These are phyloP conservation scores for Scrobipalpa atriplicella DNA, from an alignment of 2,888 invertebrate genomes.

Conservation along the genomic window DNA sequence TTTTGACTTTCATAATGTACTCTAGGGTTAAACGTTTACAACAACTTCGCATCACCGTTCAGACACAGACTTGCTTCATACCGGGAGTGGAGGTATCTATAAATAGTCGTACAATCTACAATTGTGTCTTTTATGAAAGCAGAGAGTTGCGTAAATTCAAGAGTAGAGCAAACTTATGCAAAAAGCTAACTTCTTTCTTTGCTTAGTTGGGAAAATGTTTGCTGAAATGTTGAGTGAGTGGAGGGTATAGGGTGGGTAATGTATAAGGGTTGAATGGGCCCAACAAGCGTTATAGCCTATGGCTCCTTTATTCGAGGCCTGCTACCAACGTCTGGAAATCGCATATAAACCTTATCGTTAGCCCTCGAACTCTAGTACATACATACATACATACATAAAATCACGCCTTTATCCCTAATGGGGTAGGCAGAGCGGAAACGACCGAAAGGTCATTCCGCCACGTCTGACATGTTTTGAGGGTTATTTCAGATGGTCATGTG, in stretches of 20 bases:
- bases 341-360: constrained; percentile 40
- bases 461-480: too few relatives aligned
- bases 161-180: constrained; percentile 17
- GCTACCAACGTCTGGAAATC: constrained; percentile 39
- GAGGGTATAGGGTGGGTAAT: constrained; percentile 19
- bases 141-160: not conserved
- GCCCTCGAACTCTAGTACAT: constrained; percentile 39
- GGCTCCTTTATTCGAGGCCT: constrained; percentile 41
- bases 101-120: not conserved
- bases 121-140: too few relatives aligned
- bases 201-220: constrained; percentile 20
- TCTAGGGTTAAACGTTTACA: not conserved
- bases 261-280: constrained; percentile 36
- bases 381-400: too few relatives aligned
- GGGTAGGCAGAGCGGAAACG: too few relatives aligned
- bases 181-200: constrained; percentile 23
- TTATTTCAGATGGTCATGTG: too few relatives aligned
- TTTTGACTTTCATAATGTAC: constrained; percentile 39
- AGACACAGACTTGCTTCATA: not conserved
- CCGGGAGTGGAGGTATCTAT: not conserved
- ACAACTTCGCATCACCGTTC: not conserved
- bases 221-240: constrained; percentile 15
- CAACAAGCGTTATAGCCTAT: constrained; percentile 38
- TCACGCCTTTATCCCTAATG: too few relatives aligned
- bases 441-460: too few relatives aligned